Evolutionary conservation across 2,888 invertebrate species (phyloP).

Genomic region (Luperina nickerlii): DNA sequence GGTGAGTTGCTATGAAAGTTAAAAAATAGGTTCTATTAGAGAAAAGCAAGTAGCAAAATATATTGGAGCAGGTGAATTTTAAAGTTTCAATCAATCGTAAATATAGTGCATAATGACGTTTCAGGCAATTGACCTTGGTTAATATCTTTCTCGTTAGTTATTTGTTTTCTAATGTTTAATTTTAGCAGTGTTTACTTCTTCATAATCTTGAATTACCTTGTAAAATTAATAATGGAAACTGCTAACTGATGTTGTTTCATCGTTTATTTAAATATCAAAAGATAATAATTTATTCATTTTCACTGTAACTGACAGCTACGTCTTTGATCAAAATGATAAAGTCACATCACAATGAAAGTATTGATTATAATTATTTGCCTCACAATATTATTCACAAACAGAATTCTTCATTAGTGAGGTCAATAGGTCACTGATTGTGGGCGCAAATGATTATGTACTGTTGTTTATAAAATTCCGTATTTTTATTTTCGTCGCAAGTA

Average conservation of each 20-base stretch:
- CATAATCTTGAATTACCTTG: not conserved
- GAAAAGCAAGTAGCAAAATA: not conserved
- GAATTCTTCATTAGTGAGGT: slow-evolving; percentile 11
- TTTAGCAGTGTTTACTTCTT: not conserved
- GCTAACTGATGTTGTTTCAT: not conserved
- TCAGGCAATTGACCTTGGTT: not conserved
- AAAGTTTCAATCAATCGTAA: not conserved
- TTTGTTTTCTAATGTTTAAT: not conserved
- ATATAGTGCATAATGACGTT: not conserved
- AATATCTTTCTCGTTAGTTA: too few species aligned
- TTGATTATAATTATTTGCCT: not conserved
- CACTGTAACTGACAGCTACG: not conserved
- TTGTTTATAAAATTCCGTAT: slow-evolving; percentile 32
- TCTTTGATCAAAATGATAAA: not conserved
- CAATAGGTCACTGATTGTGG: slow-evolving; percentile 23
- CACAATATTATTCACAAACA: slow-evolving; percentile 1
- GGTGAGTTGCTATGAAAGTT: not conserved
- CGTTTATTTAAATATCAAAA: not conserved
- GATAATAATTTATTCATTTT: not conserved
- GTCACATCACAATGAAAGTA: not conserved
- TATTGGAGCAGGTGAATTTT: not conserved
- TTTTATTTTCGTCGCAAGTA: slow-evolving; percentile 24
- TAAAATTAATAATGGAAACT: not conserved
- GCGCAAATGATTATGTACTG: slow-evolving; percentile 22
- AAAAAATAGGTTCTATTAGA: not conserved